A percentile compares a stretch with the other conserved stretches of the same genome.
phyloP scores from a whole-genome alignment of 2,113 vertebrate species.

The Petroica traversi region DNA sequence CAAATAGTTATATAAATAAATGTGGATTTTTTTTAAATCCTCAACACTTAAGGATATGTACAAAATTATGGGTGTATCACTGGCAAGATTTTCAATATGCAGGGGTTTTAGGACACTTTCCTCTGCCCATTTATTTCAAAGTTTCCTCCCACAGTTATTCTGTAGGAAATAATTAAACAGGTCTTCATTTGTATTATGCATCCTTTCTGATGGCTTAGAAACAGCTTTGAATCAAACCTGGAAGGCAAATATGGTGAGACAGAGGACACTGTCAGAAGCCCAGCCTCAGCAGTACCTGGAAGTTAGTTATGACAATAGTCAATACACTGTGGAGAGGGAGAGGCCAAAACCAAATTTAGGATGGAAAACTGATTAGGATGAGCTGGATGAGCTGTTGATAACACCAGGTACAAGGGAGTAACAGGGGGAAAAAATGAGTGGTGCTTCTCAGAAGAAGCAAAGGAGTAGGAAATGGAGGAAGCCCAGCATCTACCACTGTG shows the following conservation, averaged over 20 bases:
- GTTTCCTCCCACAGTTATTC: not conserved
- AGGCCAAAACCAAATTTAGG: not conserved
- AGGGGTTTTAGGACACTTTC: not conserved
- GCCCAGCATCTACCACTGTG: not conserved
- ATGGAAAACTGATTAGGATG: not conserved
- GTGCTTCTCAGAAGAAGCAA: not conserved
- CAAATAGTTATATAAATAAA: not conserved
- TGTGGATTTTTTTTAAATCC: not conserved
- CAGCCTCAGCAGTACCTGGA: accelerated
- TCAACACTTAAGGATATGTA: not conserved
- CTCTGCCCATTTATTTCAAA: not conserved
- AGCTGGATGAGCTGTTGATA: not conserved
- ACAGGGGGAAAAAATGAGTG: not conserved
- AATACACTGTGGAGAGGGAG: not conserved
- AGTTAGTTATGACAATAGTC: not conserved
- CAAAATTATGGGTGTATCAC: not conserved
- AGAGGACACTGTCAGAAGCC: not conserved
- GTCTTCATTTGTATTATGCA: not conserved
- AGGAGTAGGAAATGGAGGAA: not conserved
- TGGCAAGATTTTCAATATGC: not conserved
- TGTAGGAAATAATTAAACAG: not conserved
- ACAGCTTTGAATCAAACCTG: not conserved
- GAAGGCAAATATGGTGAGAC: not conserved
- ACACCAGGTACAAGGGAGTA: not conserved
- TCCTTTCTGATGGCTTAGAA: not conserved